Evolutionary conservation across 2,797 vertebrate genomes (phyloP), one percentile per base, ranked within the genome.

Genomic region (Alca torda): DNA sequence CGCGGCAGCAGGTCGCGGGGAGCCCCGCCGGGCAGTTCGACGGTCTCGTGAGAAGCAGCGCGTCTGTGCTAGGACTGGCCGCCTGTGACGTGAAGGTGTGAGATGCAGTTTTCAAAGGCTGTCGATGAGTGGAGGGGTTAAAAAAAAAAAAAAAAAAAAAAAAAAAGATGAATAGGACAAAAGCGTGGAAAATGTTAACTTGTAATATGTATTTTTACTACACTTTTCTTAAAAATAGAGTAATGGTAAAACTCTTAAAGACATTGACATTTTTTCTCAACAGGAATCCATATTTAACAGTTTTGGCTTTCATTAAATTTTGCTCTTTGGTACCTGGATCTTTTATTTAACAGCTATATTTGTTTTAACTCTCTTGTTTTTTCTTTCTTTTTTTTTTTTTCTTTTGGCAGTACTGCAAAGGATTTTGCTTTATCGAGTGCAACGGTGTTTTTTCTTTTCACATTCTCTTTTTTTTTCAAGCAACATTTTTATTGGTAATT

Each of bases 171-270:
- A 96, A 95, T 93, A 97, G 72, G 88, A 96, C 95, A 95, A 96
- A 97, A 96, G 93, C 46, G 96, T 97, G 97, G 96, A 94, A 97
- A 97, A 97, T 98, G 97, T 98, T 98, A 98, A 97, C 98, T 98
- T 98, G 98, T 98, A 98, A 98, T 98, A 98, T 98, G 98, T 98
- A 98, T 98, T 98, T 98, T 98, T 98, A 98, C 96, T 98, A 98
- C 98, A 98, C 96, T 98, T 98, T 98, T 98, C 98, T 98, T 98
- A 98, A 98, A 98, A 98, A 98, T 98, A 98, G 98, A 98, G 94
- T 97, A 98, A 97, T 95, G 98, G 97, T 97, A 95, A 97, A 97
- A 98, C 95, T 98, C 97, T 97, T 96, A 94, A 97, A 97, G 97
- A 98, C 96, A 98, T 69, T 98, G 98, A 98, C 98, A 97, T 98